A percentile compares a stretch with the other conserved stretches of the same genome.
phyloP scores from a whole-genome alignment of 2,888 invertebrate species.

The Gasteruption jaculator region DNA sequence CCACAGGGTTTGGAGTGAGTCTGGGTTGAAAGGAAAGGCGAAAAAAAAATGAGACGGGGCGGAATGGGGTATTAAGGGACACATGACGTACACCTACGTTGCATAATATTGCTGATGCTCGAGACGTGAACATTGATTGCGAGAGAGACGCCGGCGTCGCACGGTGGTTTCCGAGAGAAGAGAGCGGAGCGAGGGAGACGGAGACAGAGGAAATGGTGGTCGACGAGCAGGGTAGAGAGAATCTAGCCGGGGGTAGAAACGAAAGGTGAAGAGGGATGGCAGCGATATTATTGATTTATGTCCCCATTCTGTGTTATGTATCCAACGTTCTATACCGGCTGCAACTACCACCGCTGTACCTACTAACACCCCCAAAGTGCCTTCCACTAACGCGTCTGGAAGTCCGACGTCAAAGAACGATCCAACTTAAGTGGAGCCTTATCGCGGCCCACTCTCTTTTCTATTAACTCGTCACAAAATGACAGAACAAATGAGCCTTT shows the following conservation, averaged over 20 bases:
- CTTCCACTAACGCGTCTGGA: too few species aligned
- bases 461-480: too few species aligned
- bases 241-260: slow-evolving; percentile 40
- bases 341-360: slow-evolving; percentile 29
- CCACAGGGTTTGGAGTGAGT: too few species aligned
- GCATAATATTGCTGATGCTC: slow-evolving; percentile 30
- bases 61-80: too few species aligned
- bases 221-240: slow-evolving; percentile 37
- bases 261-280: slow-evolving; percentile 46
- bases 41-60: too few species aligned
- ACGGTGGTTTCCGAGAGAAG: slow-evolving; percentile 33
- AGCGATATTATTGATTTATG: slow-evolving; percentile 61
- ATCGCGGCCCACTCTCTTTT: too few species aligned
- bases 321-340: slow-evolving; percentile 34
- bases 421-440: too few species aligned
- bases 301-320: slow-evolving; percentile 50
- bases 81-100: too few species aligned
- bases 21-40: too few species aligned
- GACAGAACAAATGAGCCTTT: too few species aligned
- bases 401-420: too few species aligned
- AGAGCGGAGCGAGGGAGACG: slow-evolving; percentile 26
- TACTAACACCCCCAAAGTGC: slow-evolving; percentile 36
- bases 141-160: slow-evolving; percentile 41
- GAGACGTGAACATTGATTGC: slow-evolving; percentile 48
- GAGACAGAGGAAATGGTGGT: too few species aligned